phyloP scores from a whole-genome alignment of 1,140 invertebrate genomes.

The Marisa cornuarietis region DNA sequence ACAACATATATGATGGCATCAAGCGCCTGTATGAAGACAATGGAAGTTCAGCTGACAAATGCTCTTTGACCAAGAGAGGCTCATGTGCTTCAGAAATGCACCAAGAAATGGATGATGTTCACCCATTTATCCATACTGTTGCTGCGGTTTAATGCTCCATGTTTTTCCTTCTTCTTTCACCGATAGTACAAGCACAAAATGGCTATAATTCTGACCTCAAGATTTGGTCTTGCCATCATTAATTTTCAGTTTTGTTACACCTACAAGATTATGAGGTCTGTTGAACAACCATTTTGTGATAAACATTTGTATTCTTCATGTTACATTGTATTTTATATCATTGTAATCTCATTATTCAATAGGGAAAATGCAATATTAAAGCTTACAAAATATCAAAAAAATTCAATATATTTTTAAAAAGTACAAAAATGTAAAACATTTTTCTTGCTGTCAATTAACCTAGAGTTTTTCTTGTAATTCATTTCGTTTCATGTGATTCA shows the following conservation, averaged over 20 bases:
- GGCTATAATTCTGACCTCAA: background rate
- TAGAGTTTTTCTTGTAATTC: too few species aligned
- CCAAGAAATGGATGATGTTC: conserved; percentile 43
- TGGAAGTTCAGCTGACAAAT: background rate
- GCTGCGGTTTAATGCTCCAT: conserved; percentile 20
- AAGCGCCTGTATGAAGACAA: conserved; percentile 62
- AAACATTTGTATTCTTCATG: background rate
- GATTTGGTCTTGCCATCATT: background rate
- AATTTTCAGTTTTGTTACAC: background rate
- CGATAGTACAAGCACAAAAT: background rate
- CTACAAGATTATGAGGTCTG: background rate
- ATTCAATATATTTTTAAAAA: conserved; percentile 15
- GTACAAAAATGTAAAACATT: conserved; percentile 16
- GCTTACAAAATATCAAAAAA: conserved; percentile 11
- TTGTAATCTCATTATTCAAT: background rate
- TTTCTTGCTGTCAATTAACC: background rate
- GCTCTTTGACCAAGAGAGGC: conserved; percentile 30
- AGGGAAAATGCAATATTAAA: conserved; percentile 6
- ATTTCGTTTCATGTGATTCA: too few species aligned
- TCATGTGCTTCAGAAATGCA: conserved; percentile 52
- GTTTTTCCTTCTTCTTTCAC: background rate
- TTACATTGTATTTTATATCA: background rate
- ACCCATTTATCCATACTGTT: conserved; percentile 21
- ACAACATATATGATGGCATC: conserved; percentile 64
- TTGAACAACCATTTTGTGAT: background rate